Conservation (phyloP, 2,888 invertebrate species). For the Eristalis arbustorum region DNA sequence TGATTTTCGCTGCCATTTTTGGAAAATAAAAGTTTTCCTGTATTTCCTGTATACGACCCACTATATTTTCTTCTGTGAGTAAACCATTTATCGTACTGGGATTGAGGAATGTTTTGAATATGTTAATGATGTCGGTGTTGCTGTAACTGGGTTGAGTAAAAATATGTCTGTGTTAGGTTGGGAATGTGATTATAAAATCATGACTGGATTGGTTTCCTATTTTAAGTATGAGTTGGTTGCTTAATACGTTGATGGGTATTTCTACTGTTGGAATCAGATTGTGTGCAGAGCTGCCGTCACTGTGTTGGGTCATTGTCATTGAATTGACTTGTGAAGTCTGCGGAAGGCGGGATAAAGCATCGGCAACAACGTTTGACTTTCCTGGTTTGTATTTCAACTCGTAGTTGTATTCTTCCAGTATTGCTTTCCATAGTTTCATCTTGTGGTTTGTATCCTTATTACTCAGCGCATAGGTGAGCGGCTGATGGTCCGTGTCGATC, state of each 20-base stretch:
- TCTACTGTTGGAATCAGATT: too few species aligned
- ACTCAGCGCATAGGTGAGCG: neutral
- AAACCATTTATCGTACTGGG: conserved; percentile 41
- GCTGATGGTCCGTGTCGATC: too few species aligned
- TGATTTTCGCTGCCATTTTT: conserved; percentile 43
- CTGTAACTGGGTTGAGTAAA: conserved; percentile 30
- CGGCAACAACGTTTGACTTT: too few species aligned
- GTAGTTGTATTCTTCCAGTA: too few species aligned
- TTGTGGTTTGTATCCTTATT: neutral
- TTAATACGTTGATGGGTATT: too few species aligned
- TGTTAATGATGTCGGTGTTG: conserved; percentile 24
- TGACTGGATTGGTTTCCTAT: conserved; percentile 24
- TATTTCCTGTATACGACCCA: conserved; percentile 37
- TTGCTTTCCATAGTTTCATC: neutral
- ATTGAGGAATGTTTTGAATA: conserved; percentile 20
- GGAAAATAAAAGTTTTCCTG: conserved; percentile 46
- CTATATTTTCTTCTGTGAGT: conserved; percentile 27
- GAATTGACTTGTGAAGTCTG: too few species aligned
- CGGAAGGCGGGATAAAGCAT: too few species aligned
- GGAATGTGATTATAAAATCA: neutral
- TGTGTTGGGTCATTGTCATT: too few species aligned
- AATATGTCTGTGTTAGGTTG: conserved; percentile 27
- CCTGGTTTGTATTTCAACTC: too few species aligned
- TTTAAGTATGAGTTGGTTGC: too few species aligned
- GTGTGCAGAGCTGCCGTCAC: too few species aligned